These are phyloP conservation scores for Leptopilina clavipes DNA, from an alignment of 1,140 invertebrate species.

Conservation along the genomic window DNA sequence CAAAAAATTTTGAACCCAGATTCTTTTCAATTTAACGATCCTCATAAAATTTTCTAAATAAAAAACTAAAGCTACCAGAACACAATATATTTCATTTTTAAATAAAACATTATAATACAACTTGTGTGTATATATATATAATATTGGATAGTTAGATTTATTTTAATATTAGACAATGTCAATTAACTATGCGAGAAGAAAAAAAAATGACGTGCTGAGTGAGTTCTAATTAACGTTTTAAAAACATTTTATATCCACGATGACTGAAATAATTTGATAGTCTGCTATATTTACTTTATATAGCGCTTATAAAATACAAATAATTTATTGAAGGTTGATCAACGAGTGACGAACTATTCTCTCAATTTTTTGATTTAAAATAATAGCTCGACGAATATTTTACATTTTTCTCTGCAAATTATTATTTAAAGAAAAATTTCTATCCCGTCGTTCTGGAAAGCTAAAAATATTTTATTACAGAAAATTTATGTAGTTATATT, in stretches of 20 bases:
- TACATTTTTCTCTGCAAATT: not conserved
- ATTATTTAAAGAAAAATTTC: slow-evolving; percentile 4
- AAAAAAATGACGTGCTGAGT: slow-evolving; percentile 12
- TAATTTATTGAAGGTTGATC: not conserved
- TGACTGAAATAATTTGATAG: slow-evolving; percentile 13
- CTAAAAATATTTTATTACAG: slow-evolving; percentile 1
- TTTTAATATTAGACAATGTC: not conserved
- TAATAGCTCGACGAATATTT: not conserved
- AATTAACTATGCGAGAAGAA: not conserved
- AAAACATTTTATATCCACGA: not conserved
- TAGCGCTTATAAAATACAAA: not conserved
- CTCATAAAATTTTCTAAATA: slow-evolving; percentile 15
- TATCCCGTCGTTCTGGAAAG: not conserved
- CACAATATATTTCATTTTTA: not conserved
- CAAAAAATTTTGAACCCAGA: slow-evolving; percentile 30
- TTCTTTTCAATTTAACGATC: slow-evolving; percentile 37
- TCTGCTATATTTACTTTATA: slow-evolving; percentile 10
- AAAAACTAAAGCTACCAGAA: slow-evolving; percentile 12
- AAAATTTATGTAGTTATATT: not conserved
- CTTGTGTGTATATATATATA: too few relatives aligned
- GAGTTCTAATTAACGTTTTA: slow-evolving; percentile 9
- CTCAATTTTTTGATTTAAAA: not conserved
- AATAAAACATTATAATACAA: not conserved
- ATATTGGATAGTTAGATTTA: not conserved
- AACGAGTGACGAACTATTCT: not conserved